Evolutionary conservation across 2,888 invertebrate genomes (phyloP), one percentile per base, ranked within the genome.

Genomic region (Chaetogeoica ovagalla): DNA sequence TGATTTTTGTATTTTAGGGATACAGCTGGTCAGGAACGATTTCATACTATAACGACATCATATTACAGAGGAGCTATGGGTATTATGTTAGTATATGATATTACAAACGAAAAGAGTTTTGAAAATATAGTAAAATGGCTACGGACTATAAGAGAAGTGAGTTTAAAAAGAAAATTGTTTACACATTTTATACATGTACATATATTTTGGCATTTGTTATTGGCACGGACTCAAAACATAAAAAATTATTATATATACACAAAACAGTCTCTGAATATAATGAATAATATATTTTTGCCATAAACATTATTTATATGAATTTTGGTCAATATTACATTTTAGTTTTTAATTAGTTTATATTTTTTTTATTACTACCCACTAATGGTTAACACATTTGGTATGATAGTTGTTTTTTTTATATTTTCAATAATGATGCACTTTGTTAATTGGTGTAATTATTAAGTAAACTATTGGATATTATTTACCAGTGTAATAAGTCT

Each of bases 21-120:
- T 86, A 98, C 97, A 71, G 97, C 97, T 71, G 98, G 98, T 0
- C 98, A 98, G 88, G 98, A 98, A 88, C 90, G 98, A 85, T 98
- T 98, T 88, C 97, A 98, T 89, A 98, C 98, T 82, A 98, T 98
- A 86, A 98, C 98, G 83, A 98, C 97, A 39, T 97, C 97, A 19
- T 98, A 98, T 88, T 98, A 98, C 89, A 90, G 98, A 86, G 97
- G 97, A 68, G 97, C 98, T 81, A 98, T 97, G 97, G 98, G 98
- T 83, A 98, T 98, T 85, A 94, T 95, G 94, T 90, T 98, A 84
- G 97, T 98, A 72, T 98, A 98, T 87, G 98, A 98, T 88, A 97
- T 98, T 87, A 96, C 97, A 82, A 96, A 96, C 88, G 94, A 94
- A 86, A 97, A 97, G 88, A 97, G 97, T 86, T 98, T 98, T 88